phyloP scores from a whole-genome alignment of 2,113 vertebrate species.

The Antechinus stuartii region DNA sequence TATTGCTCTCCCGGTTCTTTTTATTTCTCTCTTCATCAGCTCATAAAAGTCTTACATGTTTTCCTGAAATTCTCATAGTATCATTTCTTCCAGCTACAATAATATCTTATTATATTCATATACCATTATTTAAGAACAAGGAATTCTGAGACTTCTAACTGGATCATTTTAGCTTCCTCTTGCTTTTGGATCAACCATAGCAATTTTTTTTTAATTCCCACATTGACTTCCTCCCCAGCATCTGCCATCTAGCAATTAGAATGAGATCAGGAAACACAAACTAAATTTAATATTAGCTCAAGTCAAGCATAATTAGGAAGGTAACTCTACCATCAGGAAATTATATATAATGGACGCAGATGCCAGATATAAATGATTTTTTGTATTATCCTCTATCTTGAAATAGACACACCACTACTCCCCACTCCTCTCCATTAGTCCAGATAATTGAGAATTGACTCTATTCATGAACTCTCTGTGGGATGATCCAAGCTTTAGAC shows the following conservation, averaged over 20 bases:
- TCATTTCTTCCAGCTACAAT: neutral
- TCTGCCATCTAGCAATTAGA: conserved; percentile 3
- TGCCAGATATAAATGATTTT: neutral
- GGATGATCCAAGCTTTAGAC: conserved; percentile 19
- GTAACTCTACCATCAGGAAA: conserved; percentile 15
- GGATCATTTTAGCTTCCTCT: neutral
- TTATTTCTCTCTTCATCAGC: neutral
- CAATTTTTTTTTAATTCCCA: neutral
- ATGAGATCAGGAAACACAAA: neutral
- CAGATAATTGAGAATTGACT: neutral
- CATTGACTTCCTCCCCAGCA: neutral
- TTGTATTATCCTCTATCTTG: neutral
- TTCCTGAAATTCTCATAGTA: neutral
- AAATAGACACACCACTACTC: conserved; percentile 6
- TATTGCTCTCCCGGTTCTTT: neutral
- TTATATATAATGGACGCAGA: neutral
- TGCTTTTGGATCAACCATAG: neutral
- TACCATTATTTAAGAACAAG: neutral
- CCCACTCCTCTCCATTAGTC: neutral
- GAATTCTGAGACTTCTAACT: neutral
- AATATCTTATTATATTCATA: neutral
- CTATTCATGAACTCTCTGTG: neutral
- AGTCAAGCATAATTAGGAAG: conserved; percentile 15
- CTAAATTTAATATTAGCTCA: neutral
- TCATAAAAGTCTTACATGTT: neutral